phyloP scores from a whole-genome alignment of 2,888 invertebrate species.

The Selenia dentaria region DNA sequence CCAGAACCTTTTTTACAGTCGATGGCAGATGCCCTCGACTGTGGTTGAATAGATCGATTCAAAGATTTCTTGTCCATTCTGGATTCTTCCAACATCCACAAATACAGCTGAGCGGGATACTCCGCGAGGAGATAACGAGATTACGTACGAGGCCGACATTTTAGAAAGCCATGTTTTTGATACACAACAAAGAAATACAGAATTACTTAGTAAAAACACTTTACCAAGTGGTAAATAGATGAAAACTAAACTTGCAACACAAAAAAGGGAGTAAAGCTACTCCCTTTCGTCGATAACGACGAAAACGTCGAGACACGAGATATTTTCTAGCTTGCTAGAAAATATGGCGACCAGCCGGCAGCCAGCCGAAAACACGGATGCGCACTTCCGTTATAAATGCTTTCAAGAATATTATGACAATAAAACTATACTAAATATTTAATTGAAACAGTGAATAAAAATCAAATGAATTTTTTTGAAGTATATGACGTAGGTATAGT shows the following conservation, averaged over 20 bases:
- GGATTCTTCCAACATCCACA: constrained; percentile 83
- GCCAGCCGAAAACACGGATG: constrained; percentile 65
- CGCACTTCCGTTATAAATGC: constrained; percentile 66
- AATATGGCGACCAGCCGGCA: constrained; percentile 88
- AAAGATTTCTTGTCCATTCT: constrained; percentile 92
- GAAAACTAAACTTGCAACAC: constrained; percentile 57
- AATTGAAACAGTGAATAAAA: too few species aligned
- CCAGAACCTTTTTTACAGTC: constrained; percentile 91
- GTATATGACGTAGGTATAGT: too few species aligned
- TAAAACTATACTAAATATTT: too few species aligned
- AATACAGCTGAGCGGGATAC: constrained; percentile 83
- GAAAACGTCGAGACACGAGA: constrained; percentile 78
- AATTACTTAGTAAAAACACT: constrained; percentile 53
- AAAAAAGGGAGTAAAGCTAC: constrained; percentile 85
- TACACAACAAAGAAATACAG: constrained; percentile 82
- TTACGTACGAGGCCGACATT: constrained; percentile 90
- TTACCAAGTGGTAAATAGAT: constrained; percentile 65
- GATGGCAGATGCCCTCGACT: constrained; percentile 88
- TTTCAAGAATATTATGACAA: neutral
- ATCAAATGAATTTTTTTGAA: too few species aligned
- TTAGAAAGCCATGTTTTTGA: constrained; percentile 92
- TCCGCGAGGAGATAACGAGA: constrained; percentile 90
- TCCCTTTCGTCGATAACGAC: constrained; percentile 89
- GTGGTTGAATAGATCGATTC: constrained; percentile 87
- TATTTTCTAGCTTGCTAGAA: constrained; percentile 84